Percentiles rank a stretch among this genome's conserved stretches.
Evolutionary conservation across 2,888 invertebrate genomes (phyloP).

Genomic region (Nebria salina): DNA sequence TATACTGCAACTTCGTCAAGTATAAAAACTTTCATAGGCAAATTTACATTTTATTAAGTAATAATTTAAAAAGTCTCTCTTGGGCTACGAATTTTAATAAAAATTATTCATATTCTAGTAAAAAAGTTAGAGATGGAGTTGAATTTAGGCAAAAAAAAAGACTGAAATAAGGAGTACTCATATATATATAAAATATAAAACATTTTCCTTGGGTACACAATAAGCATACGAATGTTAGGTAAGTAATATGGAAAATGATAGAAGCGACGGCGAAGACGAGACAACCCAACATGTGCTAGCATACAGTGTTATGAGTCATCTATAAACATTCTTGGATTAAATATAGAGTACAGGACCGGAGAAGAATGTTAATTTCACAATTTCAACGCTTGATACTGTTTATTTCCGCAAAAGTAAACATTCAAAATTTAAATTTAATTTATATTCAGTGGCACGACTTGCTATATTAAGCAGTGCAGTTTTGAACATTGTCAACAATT

Average conservation of each 20-base stretch:
- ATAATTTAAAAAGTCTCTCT: conserved; percentile 40
- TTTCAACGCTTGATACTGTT: neutral
- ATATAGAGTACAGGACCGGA: conserved; percentile 29
- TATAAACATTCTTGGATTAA: conserved; percentile 34
- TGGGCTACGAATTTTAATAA: conserved; percentile 40
- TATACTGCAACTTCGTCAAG: neutral
- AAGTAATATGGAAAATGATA: conserved; percentile 21
- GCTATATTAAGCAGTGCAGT: neutral
- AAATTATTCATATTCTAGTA: conserved; percentile 36
- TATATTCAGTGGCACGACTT: conserved; percentile 35
- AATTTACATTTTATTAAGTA: conserved; percentile 45
- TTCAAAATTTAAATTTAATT: conserved; percentile 26
- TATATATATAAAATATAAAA: conserved; percentile 32
- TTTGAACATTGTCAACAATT: neutral
- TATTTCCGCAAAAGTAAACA: conserved; percentile 1
- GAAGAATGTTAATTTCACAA: conserved; percentile 2
- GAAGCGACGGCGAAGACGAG: neutral
- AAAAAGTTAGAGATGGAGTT: conserved; percentile 11
- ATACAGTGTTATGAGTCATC: conserved; percentile 31
- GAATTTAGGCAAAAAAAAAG: conserved; percentile 20
- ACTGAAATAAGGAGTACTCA: neutral
- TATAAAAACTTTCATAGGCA: conserved; percentile 12
- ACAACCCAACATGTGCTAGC: neutral
- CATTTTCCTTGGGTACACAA: conserved; percentile 30
- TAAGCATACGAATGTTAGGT: conserved; percentile 39